Evolutionary conservation across 2,888 invertebrate genomes (phyloP).

Genomic region (Ferdinandea cuprea): DNA sequence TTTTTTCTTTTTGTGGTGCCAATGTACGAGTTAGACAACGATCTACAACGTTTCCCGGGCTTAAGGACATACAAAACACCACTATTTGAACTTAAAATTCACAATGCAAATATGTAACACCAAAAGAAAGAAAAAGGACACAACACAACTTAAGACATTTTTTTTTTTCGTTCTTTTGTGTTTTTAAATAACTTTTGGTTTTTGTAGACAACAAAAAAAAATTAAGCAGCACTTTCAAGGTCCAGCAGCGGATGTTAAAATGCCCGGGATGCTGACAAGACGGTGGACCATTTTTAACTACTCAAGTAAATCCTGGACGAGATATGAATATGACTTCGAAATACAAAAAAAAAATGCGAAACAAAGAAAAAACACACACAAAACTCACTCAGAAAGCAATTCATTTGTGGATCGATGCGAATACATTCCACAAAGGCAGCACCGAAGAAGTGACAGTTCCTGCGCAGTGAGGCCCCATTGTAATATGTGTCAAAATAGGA

Average conservation of each 20-base stretch:
- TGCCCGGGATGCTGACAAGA: constrained; percentile 81
- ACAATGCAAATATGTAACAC: constrained; percentile 14
- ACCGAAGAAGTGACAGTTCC: background rate
- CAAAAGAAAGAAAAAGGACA: constrained; percentile 7
- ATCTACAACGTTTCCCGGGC: background rate
- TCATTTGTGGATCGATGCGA: constrained; percentile 59
- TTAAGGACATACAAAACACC: background rate
- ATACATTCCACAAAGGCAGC: constrained; percentile 50
- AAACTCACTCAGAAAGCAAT: constrained; percentile 50
- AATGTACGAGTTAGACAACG: background rate
- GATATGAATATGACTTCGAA: constrained; percentile 17
- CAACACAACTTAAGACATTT: constrained; percentile 10
- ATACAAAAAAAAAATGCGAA: too few species aligned
- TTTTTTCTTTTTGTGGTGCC: background rate
- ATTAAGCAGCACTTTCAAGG: constrained; percentile 49
- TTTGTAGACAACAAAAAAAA: constrained; percentile 21
- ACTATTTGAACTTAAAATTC: constrained; percentile 8
- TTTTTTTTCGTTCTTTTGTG: background rate
- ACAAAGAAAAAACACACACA: background rate
- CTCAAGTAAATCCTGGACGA: constrained; percentile 47
- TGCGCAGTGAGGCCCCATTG: constrained; percentile 17
- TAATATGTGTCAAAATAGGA: constrained; percentile 54
- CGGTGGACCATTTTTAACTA: constrained; percentile 83
- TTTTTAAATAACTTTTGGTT: background rate
- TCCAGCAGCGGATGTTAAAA: constrained; percentile 72